Percentiles rank a stretch among this genome's conserved stretches.
Conservation (phyloP, 1,140 invertebrate species). For the Periplaneta americana region DNA sequence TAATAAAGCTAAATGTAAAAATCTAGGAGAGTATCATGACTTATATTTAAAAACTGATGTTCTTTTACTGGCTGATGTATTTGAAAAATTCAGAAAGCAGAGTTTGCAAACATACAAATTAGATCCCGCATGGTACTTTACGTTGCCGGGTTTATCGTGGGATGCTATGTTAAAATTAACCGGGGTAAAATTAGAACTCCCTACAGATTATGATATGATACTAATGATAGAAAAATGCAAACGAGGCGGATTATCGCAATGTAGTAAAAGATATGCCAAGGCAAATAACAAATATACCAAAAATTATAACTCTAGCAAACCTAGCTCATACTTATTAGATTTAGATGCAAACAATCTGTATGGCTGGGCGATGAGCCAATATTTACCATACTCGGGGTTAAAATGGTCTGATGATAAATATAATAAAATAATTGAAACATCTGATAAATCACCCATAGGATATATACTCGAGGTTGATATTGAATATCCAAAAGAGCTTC, state of each 20-base stretch:
- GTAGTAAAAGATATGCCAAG: slow-evolving; percentile 10
- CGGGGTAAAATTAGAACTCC: too few species aligned
- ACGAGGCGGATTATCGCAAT: not conserved
- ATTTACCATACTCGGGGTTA: slow-evolving; percentile 1
- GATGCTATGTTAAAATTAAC: too few species aligned
- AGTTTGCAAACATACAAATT: too few species aligned
- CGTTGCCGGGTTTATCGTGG: too few species aligned
- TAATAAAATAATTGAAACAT: not conserved
- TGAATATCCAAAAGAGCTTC: slow-evolving; percentile 27
- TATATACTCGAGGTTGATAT: slow-evolving; percentile 28
- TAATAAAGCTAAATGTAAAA: slow-evolving; percentile 28
- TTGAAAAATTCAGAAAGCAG: too few species aligned
- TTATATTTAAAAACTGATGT: slow-evolving; percentile 1
- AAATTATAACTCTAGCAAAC: not conserved
- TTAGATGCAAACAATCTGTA: slow-evolving; percentile 1
- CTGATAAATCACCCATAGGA: slow-evolving; percentile 10
- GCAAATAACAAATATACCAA: slow-evolving; percentile 11
- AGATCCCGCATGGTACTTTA: too few species aligned
- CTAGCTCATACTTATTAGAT: not conserved
- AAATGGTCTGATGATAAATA: slow-evolving; percentile 2
- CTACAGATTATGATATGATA: too few species aligned
- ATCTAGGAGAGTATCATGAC: slow-evolving; percentile 33
- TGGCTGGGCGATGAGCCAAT: not conserved
- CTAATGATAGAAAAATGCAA: not conserved
- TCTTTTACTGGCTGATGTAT: too few species aligned